Conservation (phyloP, 1,140 invertebrate species). For the Drosophila serrata region DNA sequence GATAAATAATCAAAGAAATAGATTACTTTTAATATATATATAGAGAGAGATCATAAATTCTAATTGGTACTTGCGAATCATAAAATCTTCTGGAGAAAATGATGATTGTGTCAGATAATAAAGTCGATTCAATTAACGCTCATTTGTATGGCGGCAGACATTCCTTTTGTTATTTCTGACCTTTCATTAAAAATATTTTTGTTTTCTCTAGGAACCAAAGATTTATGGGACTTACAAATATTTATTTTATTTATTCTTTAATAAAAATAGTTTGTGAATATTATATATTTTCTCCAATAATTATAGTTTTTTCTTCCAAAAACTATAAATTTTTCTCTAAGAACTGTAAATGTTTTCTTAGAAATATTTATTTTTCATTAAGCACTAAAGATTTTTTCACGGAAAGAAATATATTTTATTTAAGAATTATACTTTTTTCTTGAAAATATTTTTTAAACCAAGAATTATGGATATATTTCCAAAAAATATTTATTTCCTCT, state of each 20-base stretch:
- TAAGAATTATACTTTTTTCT: no score
- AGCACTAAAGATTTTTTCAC: no score
- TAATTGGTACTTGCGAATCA: slow-evolving; percentile 9
- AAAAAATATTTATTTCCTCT: neutral
- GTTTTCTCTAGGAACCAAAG: neutral
- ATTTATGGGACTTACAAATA: neutral
- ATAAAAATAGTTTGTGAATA: no score
- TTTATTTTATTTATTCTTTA: no score
- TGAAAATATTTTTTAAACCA: neutral
- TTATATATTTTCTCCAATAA: neutral
- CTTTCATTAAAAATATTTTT: neutral
- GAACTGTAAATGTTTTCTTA: no score
- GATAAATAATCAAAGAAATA: neutral
- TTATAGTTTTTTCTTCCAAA: neutral
- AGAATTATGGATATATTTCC: neutral
- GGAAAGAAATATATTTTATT: no score
- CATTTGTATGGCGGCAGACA: slow-evolving; percentile 1
- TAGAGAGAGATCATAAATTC: neutral
- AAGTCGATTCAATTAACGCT: slow-evolving; percentile 12
- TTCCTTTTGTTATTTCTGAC: neutral
- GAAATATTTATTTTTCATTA: no score
- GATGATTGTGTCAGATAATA: slow-evolving; percentile 8
- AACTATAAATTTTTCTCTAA: no score
- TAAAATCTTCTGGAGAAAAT: slow-evolving; percentile 12
- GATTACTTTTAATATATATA: neutral